Conservation (phyloP, 2,113 vertebrate species). For the Marmota flaviventris region DNA sequence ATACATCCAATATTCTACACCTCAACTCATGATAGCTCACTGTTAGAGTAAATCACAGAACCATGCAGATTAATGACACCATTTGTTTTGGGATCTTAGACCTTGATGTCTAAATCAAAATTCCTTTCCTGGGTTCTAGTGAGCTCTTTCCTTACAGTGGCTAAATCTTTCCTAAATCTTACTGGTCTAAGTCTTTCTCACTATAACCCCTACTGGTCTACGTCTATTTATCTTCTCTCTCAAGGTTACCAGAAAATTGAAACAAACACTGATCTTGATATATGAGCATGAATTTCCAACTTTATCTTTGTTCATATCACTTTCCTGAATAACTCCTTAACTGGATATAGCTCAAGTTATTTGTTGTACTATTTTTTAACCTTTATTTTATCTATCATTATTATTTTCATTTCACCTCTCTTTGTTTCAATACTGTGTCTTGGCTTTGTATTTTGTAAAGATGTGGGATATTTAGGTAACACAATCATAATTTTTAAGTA, state of each 20-base stretch:
- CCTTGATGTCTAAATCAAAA: background rate
- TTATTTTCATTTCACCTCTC: background rate
- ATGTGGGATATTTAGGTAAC: background rate
- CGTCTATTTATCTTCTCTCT: background rate
- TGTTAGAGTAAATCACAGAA: background rate
- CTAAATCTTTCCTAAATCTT: background rate
- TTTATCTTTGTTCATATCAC: background rate
- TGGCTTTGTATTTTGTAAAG: background rate
- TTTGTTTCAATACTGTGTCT: background rate
- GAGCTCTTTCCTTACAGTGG: background rate
- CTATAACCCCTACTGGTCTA: background rate
- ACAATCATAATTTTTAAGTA: background rate
- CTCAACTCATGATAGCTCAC: background rate
- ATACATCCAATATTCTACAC: background rate
- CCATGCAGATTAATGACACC: background rate
- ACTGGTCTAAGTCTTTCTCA: too few relatives aligned
- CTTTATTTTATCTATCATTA: background rate
- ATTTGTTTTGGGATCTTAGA: background rate
- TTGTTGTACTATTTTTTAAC: background rate
- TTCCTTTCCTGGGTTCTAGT: background rate
- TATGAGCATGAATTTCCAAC: background rate
- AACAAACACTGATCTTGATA: background rate
- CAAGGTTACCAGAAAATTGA: background rate
- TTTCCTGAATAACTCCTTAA: background rate
- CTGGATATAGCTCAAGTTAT: background rate